A percentile compares a stretch with the other conserved stretches of the same genome.
Conservation (phyloP, 2,888 invertebrate genomes). For the Cantharis flavilabris region DNA sequence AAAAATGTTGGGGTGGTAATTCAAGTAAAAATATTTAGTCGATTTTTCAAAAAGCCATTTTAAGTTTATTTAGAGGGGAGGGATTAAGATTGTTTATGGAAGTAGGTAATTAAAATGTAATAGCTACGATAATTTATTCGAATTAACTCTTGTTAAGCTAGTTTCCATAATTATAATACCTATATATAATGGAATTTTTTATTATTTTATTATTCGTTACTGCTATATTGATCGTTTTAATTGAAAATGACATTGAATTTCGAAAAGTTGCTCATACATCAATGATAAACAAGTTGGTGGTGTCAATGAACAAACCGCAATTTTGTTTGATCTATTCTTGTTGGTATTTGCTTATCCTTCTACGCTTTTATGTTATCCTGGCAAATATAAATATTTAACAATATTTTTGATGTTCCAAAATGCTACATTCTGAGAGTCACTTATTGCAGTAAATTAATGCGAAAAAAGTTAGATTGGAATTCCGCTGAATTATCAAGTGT, state of each 20-base stretch:
- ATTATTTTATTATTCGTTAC: background rate
- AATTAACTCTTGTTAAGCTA: background rate
- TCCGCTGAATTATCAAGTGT: background rate
- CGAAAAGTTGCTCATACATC: background rate
- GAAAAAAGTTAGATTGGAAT: slow-evolving; percentile 3
- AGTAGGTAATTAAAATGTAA: background rate
- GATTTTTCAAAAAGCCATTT: background rate
- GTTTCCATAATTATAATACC: no score
- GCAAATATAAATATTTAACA: background rate
- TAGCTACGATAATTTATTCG: background rate
- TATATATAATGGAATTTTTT: background rate
- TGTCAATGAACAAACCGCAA: background rate
- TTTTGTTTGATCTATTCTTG: background rate
- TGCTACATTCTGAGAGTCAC: background rate
- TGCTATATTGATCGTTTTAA: background rate
- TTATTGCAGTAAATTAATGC: background rate
- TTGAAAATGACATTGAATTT: background rate
- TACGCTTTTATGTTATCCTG: background rate
- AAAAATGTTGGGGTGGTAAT: no score
- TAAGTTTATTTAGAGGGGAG: background rate
- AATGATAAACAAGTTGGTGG: background rate
- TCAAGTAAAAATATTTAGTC: background rate
- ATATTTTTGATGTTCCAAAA: background rate
- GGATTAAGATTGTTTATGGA: background rate
- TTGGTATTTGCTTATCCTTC: background rate